A percentile compares a stretch with the other conserved stretches of the same genome.
Evolutionary conservation across 2,888 invertebrate species (phyloP).

Genomic region (Lasioglossum marginatum): DNA sequence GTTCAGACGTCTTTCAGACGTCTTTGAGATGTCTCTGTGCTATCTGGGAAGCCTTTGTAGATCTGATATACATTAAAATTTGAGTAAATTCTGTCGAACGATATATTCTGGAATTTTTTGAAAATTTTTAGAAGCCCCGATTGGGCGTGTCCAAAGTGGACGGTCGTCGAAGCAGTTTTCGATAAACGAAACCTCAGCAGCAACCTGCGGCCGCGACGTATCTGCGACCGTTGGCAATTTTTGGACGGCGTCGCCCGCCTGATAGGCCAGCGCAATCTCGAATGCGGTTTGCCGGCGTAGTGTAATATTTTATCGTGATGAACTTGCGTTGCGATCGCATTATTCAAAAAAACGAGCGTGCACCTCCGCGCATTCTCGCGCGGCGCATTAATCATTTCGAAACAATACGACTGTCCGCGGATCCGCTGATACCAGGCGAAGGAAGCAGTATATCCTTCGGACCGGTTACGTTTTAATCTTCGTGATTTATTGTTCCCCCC

Average conservation of each 20-base stretch:
- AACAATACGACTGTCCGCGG: constrained; percentile 4
- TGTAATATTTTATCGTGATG: not conserved
- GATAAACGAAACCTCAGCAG: constrained; percentile 2
- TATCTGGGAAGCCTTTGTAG: no score
- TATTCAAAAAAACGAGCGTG: not conserved
- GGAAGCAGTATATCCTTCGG: constrained; percentile 6
- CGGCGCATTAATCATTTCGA: constrained; percentile 3
- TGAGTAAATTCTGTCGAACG: no score
- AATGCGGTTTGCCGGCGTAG: not conserved
- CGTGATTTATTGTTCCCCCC: not conserved
- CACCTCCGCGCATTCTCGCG: not conserved
- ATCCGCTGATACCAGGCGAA: not conserved
- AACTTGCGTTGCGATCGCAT: not conserved
- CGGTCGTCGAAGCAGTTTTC: not conserved
- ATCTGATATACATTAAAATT: no score
- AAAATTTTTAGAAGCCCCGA: no score
- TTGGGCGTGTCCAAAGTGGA: not conserved
- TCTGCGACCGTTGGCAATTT: not conserved
- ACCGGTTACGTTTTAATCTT: constrained; percentile 7
- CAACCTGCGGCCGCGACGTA: not conserved
- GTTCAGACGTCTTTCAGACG: no score
- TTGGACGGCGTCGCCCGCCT: not conserved
- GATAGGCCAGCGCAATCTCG: not conserved
- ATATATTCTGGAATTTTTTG: no score
- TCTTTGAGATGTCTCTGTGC: no score